Percentiles rank a stretch among this genome's conserved stretches.
phyloP scores from a whole-genome alignment of 1,140 invertebrate genomes.

The Arctopsyche grandis region DNA sequence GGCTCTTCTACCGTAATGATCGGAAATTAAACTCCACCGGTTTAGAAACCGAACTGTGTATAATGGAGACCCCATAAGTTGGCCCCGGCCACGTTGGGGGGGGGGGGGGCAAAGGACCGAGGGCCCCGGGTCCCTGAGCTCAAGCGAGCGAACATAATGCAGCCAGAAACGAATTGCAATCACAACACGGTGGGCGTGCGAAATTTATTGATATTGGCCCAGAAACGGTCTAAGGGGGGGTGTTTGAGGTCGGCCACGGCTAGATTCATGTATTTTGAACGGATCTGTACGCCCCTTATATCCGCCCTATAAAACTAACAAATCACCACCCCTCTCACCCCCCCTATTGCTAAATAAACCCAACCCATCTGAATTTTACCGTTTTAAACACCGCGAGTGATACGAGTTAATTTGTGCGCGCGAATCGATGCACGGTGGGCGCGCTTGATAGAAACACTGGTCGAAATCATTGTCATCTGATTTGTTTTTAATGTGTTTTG shows the following conservation, averaged over 20 bases:
- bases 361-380: too few species aligned
- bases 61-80: conserved; percentile 23
- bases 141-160: conserved; percentile 40
- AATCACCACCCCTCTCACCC: too few species aligned
- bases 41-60: conserved; percentile 22
- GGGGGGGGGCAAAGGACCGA: background rate
- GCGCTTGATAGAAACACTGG: too few species aligned
- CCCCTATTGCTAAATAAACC: background rate
- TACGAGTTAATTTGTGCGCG: too few species aligned
- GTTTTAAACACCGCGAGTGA: too few species aligned
- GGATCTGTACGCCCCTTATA: background rate
- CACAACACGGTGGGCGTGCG: conserved; percentile 37
- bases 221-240: conserved; percentile 2
- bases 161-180: conserved; percentile 47
- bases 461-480: too few species aligned
- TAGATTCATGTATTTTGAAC: conserved; percentile 44
- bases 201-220: conserved; percentile 50
- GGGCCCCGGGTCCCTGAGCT: background rate
- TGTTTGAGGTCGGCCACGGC: conserved; percentile 34
- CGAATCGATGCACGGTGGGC: too few species aligned
- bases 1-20: conserved; percentile 48
- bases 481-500: too few species aligned
- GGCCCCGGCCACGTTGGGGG: too few species aligned
- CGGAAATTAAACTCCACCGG: conserved; percentile 46
- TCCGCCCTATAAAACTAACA: conserved; percentile 23